These are phyloP conservation scores for Crax fasciolata DNA, from an alignment of 2,797 vertebrate genomes.

Conservation along the genomic window DNA sequence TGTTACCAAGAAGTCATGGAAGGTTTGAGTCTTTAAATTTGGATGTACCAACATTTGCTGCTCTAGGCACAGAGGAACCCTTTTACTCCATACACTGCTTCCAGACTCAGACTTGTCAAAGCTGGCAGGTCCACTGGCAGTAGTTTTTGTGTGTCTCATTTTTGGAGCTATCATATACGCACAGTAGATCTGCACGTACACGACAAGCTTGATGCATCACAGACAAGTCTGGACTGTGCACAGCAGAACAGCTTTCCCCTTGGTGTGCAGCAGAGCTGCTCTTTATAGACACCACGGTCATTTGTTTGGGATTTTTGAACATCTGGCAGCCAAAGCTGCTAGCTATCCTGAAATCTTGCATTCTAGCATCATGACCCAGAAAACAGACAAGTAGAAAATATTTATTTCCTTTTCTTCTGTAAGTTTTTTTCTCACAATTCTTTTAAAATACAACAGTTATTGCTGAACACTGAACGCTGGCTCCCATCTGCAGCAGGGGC, in stretches of 20 bases:
- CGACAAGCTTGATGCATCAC: background rate
- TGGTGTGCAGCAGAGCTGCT: background rate
- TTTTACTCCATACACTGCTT: background rate
- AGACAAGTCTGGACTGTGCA: background rate
- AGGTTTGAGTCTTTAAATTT: conserved; percentile 28
- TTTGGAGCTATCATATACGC: background rate
- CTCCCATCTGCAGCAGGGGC: conserved; percentile 32
- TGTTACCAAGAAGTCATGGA: conserved; percentile 44
- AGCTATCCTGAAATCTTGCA: conserved; percentile 14
- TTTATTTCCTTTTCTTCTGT: background rate
- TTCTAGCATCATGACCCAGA: background rate
- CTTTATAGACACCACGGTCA: background rate
- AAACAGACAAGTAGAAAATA: background rate
- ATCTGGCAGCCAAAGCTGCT: background rate
- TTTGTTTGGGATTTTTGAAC: conserved; percentile 36
- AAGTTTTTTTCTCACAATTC: conserved; percentile 18
- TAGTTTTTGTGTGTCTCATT: conserved; percentile 43
- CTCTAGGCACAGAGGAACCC: conserved; percentile 1
- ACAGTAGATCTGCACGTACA: background rate
- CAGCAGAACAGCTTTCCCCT: conserved; percentile 20
- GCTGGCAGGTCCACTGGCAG: conserved; percentile 45
- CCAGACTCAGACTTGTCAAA: conserved; percentile 64
- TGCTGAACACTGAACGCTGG: conserved; percentile 37
- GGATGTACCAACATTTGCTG: background rate
- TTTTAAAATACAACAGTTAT: background rate